Conservation (phyloP, 2,113 vertebrate species). For the Corythornis madagascariensis region DNA sequence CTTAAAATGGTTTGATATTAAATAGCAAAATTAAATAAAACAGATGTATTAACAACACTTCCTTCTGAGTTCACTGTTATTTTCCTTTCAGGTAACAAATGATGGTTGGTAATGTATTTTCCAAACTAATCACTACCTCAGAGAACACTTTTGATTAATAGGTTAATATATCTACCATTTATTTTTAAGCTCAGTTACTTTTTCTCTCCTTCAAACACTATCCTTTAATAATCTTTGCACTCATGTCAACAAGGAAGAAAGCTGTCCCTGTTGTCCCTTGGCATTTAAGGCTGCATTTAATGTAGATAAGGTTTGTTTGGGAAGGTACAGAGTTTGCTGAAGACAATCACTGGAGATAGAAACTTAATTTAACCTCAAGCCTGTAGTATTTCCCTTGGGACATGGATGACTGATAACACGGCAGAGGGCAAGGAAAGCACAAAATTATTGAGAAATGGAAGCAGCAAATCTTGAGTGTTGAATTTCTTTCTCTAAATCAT, state of each 20-base stretch:
- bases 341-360: slow-evolving; percentile 71
- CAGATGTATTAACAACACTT: neutral
- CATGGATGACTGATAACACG: slow-evolving; percentile 67
- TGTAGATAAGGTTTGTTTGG: slow-evolving; percentile 71
- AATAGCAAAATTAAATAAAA: neutral
- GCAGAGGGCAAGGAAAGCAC: slow-evolving; percentile 62
- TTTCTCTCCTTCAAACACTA: slow-evolving; percentile 37
- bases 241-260: slow-evolving; percentile 29
- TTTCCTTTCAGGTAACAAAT: neutral
- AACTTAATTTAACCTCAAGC: slow-evolving; percentile 77
- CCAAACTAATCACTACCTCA: slow-evolving; percentile 2
- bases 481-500: slow-evolving; percentile 73
- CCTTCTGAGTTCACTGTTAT: neutral
- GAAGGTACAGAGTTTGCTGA: slow-evolving; percentile 52
- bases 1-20: neutral
- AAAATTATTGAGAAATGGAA: slow-evolving; percentile 74
- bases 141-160: slow-evolving; percentile 19
- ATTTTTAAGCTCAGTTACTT: slow-evolving; percentile 39
- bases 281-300: slow-evolving; percentile 36
- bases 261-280: slow-evolving; percentile 16
- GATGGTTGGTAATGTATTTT: neutral
- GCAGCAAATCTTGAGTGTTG: slow-evolving; percentile 14
- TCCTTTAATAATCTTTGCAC: slow-evolving; percentile 24
- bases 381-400: slow-evolving; percentile 70
- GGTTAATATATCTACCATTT: slow-evolving; percentile 39